phyloP scores from a whole-genome alignment of 2,113 vertebrate genomes.

The Psilopsiagon aurifrons region DNA sequence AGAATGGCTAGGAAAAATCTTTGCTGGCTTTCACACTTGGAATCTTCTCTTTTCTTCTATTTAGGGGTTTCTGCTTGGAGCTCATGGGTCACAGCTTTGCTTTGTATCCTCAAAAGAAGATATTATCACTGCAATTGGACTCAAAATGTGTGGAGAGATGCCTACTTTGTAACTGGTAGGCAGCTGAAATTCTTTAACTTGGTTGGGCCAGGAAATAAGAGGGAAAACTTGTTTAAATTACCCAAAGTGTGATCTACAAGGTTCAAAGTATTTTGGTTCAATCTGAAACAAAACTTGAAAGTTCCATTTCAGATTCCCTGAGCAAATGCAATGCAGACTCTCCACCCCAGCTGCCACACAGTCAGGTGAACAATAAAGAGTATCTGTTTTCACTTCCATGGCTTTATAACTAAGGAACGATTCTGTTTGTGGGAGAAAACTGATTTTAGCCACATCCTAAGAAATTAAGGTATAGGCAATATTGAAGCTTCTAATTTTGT shows the following conservation, averaged over 20 bases:
- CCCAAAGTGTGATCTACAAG: fast-evolving
- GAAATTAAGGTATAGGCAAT: neutral
- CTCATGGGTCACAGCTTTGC: neutral
- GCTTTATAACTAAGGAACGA: neutral
- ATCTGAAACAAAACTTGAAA: neutral
- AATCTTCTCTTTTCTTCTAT: neutral
- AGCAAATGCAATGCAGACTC: neutral
- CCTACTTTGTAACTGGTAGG: neutral
- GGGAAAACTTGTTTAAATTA: neutral
- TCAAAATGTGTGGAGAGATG: neutral
- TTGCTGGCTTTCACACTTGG: neutral
- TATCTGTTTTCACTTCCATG: neutral
- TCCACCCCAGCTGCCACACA: neutral
- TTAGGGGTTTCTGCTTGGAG: neutral
- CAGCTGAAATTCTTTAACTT: neutral
- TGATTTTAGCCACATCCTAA: neutral
- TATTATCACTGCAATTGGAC: too few species aligned
- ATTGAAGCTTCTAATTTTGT: neutral
- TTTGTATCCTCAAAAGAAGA: neutral
- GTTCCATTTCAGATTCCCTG: neutral
- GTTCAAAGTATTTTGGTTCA: neutral
- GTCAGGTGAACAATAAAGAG: neutral
- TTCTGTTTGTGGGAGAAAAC: neutral
- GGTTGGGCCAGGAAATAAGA: neutral
- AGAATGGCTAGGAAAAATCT: neutral